Evolutionary conservation across 2,113 vertebrate species (phyloP), one percentile per base, ranked within the genome.

Genomic region (Prietella phreatophila): DNA sequence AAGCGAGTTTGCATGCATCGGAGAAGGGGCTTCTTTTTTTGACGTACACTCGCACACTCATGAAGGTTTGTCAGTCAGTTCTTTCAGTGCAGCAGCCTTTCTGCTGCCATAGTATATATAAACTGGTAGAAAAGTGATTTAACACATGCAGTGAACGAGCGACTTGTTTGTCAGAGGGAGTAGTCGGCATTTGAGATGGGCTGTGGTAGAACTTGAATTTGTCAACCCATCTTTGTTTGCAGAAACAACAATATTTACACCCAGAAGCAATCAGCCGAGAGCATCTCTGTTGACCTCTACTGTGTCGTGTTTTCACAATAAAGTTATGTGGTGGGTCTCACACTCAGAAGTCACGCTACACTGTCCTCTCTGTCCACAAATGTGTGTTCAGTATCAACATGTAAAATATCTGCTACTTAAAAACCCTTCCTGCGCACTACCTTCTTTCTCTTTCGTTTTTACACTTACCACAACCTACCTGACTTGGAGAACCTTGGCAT

Each of bases 1-100:
- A 94, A 94, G 94, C 90, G 90, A 91, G 93, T 96, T 96, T 96
- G 94, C 95, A 95, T 96, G 92, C 87, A 80, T 91, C 53, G 7
- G 53, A 89, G 84, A 82, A 88, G 83, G 90, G 86, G 86, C 93
- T 95, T 95, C 93, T 93, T 90, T 91, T 92, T 63, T 91, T 92
- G 60, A 81, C 71, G 90, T 93, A 90, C 92, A 91, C 76, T 75
- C 33, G 3, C 56, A 30, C 42, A 75, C 58, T 84, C 78, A 65
- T 73, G 50, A 84, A 88, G 67, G 83, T 80, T 71, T 14, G n/a
- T 17, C 47, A 50, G 47, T 50, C 47, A 50, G 47, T 39, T 13
- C 33, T 76, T 60, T 86, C 58, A 60, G 78, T 78, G 33, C 36
- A 69, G 22, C 60, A 4, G 63, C 22, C 30, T 25, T 61, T 80